Conservation (phyloP, 1,140 invertebrate species). For the Macrostomum lignano region DNA sequence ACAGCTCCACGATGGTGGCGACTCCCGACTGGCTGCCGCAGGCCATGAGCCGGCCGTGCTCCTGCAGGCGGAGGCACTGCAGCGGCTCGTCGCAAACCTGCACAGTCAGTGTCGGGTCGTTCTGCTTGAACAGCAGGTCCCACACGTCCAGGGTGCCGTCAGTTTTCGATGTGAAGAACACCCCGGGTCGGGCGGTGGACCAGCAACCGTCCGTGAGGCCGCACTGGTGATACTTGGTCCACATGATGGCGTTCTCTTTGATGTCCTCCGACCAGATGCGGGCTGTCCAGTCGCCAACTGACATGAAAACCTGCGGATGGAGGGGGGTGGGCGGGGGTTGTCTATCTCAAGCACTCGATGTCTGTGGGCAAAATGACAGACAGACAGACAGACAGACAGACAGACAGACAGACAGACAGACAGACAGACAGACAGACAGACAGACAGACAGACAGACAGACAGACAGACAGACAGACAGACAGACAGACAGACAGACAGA, state of each 20-base stretch:
- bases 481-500: too few relatives aligned
- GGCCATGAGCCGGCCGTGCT: conserved; percentile 43
- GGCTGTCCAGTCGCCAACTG: conserved; percentile 64
- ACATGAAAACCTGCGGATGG: conserved; percentile 55
- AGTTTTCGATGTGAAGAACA: conserved; percentile 54
- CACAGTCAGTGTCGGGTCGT: conserved; percentile 48
- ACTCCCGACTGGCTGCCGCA: conserved; percentile 54
- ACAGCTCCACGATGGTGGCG: conserved; percentile 53
- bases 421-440: too few relatives aligned
- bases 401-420: too few relatives aligned
- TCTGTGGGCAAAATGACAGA: too few relatives aligned
- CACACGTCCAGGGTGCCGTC: conserved; percentile 64
- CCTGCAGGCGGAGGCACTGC: conserved; percentile 35
- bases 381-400: too few relatives aligned
- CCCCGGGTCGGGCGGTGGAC: conserved; percentile 58
- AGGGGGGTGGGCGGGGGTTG: too few relatives aligned
- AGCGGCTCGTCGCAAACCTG: conserved; percentile 40
- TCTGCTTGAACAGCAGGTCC: conserved; percentile 51
- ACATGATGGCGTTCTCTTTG: conserved; percentile 56
- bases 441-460: too few relatives aligned
- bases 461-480: too few relatives aligned
- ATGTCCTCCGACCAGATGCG: conserved; percentile 71
- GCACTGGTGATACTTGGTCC: conserved; percentile 41
- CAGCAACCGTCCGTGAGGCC: conserved; percentile 47
- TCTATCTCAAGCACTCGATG: too few relatives aligned